Evolutionary conservation across 2,113 vertebrate species (phyloP).

Genomic region (Uria aalge): DNA sequence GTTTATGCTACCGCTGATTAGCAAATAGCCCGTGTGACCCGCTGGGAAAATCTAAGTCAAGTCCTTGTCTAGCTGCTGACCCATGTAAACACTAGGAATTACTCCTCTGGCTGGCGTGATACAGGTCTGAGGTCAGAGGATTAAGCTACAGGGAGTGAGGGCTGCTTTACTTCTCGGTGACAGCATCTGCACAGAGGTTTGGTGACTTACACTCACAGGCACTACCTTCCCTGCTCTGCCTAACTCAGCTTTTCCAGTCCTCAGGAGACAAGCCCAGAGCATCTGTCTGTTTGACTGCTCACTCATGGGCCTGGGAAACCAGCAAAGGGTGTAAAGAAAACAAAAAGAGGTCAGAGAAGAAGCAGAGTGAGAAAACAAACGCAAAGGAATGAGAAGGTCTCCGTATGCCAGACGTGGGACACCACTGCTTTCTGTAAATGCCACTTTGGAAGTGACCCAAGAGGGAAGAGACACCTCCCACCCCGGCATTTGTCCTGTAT

Average conservation of each 20-base stretch:
- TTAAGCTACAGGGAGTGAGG: neutral
- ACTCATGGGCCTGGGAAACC: neutral
- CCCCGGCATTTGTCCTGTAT: neutral
- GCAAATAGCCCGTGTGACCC: neutral
- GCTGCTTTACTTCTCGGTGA: neutral
- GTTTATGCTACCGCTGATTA: conserved; percentile 26
- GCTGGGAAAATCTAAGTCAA: conserved; percentile 43
- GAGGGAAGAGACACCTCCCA: neutral
- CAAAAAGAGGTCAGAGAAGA: neutral
- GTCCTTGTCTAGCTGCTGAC: conserved; percentile 45
- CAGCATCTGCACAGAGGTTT: neutral
- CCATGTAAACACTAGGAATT: conserved; percentile 36
- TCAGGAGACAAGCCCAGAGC: neutral
- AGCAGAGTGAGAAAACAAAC: neutral
- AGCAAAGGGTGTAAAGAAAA: neutral
- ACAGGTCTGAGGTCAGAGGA: conserved; percentile 41
- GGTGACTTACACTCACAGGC: neutral
- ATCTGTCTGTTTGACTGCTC: neutral
- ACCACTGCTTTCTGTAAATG: neutral
- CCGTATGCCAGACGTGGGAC: neutral
- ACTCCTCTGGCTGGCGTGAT: neutral
- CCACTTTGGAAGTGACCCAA: neutral
- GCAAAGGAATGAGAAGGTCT: neutral
- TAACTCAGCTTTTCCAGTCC: neutral
- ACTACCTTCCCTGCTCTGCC: neutral